These are phyloP conservation scores for Papio anubis DNA, from an alignment of 2,113 vertebrate species.

Conservation along the genomic window DNA sequence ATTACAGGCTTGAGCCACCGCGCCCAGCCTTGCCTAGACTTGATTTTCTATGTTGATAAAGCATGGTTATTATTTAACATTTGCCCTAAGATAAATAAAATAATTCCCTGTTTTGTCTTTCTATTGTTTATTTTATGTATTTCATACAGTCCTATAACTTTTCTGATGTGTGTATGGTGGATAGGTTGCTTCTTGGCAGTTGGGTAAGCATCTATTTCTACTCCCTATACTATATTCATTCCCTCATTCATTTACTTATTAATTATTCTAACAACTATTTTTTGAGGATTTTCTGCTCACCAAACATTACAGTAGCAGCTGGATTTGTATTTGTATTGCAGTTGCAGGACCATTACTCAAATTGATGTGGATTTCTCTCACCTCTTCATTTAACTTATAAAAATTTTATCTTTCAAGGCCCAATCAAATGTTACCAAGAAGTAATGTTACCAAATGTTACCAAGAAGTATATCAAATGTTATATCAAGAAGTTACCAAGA, in stretches of 20 bases:
- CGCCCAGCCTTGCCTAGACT: neutral
- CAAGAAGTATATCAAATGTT: too few relatives aligned
- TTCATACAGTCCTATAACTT: neutral
- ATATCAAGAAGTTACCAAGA: neutral
- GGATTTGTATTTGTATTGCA: neutral
- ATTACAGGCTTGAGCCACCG: too few relatives aligned
- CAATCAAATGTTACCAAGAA: neutral
- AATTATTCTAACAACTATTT: neutral
- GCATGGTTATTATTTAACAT: neutral
- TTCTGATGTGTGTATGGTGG: neutral
- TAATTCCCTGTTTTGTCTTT: neutral
- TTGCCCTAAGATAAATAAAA: neutral
- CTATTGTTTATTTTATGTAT: neutral
- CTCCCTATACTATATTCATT: neutral
- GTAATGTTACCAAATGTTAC: neutral
- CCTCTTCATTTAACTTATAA: neutral
- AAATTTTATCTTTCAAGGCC: neutral
- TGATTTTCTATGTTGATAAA: constrained; percentile 27
- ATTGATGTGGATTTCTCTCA: neutral
- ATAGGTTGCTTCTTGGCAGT: neutral
- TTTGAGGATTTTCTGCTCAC: neutral
- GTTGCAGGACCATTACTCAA: neutral
- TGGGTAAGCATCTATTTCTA: neutral
- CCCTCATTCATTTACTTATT: neutral
- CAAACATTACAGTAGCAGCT: neutral